Conservation (phyloP, 1,140 invertebrate genomes). For the Palaemon carinicauda region DNA sequence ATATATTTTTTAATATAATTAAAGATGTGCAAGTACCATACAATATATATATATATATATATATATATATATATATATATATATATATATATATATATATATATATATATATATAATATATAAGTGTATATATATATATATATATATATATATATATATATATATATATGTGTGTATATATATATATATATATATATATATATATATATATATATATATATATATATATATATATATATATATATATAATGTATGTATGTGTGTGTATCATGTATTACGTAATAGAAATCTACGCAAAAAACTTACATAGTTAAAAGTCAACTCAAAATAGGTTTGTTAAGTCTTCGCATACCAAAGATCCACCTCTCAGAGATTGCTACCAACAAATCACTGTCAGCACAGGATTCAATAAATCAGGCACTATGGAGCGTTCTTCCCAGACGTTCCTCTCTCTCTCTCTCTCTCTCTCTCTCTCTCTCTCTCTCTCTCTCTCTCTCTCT, state of each 20-base stretch:
- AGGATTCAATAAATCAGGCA: no score
- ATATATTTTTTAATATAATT: neutral
- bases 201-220: neutral
- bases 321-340: no score
- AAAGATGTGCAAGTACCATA: neutral
- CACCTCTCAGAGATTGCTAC: no score
- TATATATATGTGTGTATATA: neutral
- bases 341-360: no score
- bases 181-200: neutral
- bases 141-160: neutral
- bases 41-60: neutral
- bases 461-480: no score
- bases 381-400: no score
- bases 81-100: neutral
- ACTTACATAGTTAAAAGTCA: no score
- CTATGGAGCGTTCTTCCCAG: no score
- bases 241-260: neutral
- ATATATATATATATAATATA: neutral
- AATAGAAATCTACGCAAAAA: neutral
- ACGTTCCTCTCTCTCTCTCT: no score
- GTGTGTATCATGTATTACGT: no score
- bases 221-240: slow-evolving; percentile 7
- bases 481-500: no score
- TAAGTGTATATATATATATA: neutral
- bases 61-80: neutral